Evolutionary conservation across 1,140 invertebrate species (phyloP), one percentile per base, ranked within the genome.

Genomic region (Scaptomyza montana): DNA sequence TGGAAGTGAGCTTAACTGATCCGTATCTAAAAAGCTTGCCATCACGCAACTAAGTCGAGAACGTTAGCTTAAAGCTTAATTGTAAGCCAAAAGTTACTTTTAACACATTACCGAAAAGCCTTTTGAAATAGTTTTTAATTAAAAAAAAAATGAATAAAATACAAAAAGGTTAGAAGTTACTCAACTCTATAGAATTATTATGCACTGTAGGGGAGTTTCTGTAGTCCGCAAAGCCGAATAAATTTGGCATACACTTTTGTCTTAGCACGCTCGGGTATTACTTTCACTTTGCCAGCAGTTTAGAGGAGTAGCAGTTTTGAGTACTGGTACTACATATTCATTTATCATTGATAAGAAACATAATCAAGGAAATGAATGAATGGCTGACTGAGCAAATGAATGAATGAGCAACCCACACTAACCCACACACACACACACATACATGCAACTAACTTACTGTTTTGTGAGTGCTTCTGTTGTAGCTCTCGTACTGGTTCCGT

Each of bases 341-440:
- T 87, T 89, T 80, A 87, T 87, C 84, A 87, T 87, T 87, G 84
- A 87, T 87, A 87, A 87, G 84, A 74, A 87, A 87, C 84, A 87
- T 89, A 87, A 87, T 87, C 84, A 89, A 84, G 84, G 76, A 89
- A 87, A 87, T 87, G 84, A 87, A 89, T 89, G 79, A 87, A 87
- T 87, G 84, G 66, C 79, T 74, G 79, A 89, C 72, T 84, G 84
- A 71, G 85, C 76, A 87, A 87, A 87, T 89, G 82, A 87, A 87
- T 87, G 82, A 87, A 87, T 89, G 76, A 87, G 62, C 65, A 54
- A 76, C 59, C 73, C 19, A 30, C 13, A 16, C 39, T 43, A 36
- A 56, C 54, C 49, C 21, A 55, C 59, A 59, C 59, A 41, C 65
- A 47, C 54, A 46, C 56, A 45, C 56, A 51, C 33, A 39, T 25